A percentile compares a stretch with the other conserved stretches of the same genome.
phyloP scores from a whole-genome alignment of 1,140 invertebrate species.

The Drosophila paulistorum region DNA sequence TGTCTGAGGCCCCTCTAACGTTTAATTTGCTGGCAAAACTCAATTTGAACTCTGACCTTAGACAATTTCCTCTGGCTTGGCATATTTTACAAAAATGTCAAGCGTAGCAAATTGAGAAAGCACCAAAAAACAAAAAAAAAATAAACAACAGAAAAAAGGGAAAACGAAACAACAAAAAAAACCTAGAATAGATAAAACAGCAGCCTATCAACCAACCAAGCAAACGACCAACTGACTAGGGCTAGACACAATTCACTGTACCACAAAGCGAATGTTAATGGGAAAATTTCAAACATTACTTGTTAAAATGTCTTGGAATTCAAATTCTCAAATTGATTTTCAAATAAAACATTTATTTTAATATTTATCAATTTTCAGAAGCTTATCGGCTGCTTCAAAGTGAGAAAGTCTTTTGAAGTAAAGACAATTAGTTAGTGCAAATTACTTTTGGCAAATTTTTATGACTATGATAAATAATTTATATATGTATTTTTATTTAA shows the following conservation, averaged over 20 bases:
- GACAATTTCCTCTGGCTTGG: constrained; percentile 36
- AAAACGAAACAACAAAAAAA: not conserved
- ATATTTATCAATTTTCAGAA: too few relatives aligned
- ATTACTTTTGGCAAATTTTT: too few relatives aligned
- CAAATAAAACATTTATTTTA: not conserved
- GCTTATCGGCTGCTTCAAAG: too few relatives aligned
- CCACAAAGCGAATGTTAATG: too few relatives aligned
- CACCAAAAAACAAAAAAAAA: constrained; percentile 36
- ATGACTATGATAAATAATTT: too few relatives aligned
- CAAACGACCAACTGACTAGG: not conserved
- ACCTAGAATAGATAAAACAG: constrained; percentile 3
- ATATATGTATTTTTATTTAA: too few relatives aligned
- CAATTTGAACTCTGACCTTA: constrained; percentile 77
- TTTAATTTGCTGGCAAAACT: constrained; percentile 61
- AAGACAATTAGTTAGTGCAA: too few relatives aligned
- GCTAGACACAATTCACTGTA: not conserved
- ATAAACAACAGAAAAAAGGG: not conserved
- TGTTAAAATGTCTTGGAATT: too few relatives aligned
- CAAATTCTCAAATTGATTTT: too few relatives aligned
- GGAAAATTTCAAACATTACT: too few relatives aligned
- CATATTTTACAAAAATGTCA: constrained; percentile 55
- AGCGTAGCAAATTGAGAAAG: constrained; percentile 49
- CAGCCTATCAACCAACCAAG: not conserved
- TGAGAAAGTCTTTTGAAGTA: too few relatives aligned
- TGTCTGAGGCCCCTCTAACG: constrained; percentile 13